Percentiles rank a stretch among this genome's conserved stretches.
Conservation (phyloP, 2,888 invertebrate species). For the Himalopsyche tibetana region DNA sequence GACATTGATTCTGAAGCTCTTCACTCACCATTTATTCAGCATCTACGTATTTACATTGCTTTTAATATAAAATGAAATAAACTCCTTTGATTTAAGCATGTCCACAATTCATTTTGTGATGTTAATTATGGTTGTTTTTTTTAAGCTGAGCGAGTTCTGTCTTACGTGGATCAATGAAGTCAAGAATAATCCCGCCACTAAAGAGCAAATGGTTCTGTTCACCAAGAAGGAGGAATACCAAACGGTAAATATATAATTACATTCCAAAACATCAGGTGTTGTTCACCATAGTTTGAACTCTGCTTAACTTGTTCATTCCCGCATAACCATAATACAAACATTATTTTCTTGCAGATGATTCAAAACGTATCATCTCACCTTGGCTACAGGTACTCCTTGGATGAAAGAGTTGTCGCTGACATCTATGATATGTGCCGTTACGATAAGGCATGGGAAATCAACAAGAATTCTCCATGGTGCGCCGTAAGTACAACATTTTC, state of each 20-base stretch:
- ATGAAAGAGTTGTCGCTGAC: constrained; percentile 76
- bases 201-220: constrained; percentile 71
- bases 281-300: too few species aligned
- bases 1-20: too few species aligned
- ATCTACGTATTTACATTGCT: too few species aligned
- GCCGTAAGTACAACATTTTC: constrained; percentile 73
- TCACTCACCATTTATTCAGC: too few species aligned
- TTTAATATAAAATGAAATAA: too few species aligned
- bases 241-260: constrained; percentile 68
- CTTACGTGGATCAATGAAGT: constrained; percentile 77
- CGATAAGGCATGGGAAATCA: constrained; percentile 86
- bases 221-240: constrained; percentile 73
- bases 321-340: neutral
- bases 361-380: constrained; percentile 80
- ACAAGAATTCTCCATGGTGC: constrained; percentile 86
- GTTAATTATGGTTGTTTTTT: constrained; percentile 57
- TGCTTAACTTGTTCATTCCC: too few species aligned
- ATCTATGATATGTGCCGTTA: constrained; percentile 90
- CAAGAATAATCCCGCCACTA: constrained; percentile 72
- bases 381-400: constrained; percentile 80
- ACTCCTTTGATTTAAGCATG: too few species aligned
- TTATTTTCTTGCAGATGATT: constrained; percentile 68
- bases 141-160: constrained; percentile 81
- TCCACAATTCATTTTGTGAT: too few species aligned
- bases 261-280: too few species aligned